Evolutionary conservation across 2,888 invertebrate species (phyloP), one percentile per base, ranked within the genome.

Genomic region (Spilarctia lutea): DNA sequence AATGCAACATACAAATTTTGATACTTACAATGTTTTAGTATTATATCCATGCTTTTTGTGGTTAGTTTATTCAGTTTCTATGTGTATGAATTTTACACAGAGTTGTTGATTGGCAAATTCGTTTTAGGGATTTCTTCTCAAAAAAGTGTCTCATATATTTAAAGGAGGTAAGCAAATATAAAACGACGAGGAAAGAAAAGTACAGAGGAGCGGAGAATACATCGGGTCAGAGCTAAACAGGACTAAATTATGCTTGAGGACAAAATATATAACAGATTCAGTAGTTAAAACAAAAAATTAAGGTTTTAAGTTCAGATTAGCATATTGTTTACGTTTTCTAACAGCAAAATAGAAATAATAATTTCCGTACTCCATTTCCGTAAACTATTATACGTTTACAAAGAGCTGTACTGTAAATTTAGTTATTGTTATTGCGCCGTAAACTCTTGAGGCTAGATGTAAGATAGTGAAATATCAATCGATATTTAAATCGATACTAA

Each of bases 381-480:
- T n/a, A 2, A 30, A 30, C 6, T 63, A 30, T 30, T 30, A 16
- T 16, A 63, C 27, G 7, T 0, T 30, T 4, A 30, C 18, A 30
- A 8, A 30, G 16, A 63, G 18, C n/a, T 27, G 4, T 60, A 18
- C 30, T 2, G 3, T 7, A 30, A 60, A 60, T 30, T 27, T 2
- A 8, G 8, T 56, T 85, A 4, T 39, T 82, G 78, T 79, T 79
- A 84, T 77, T 83, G 85, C 77, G 80, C 39, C 10, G n/a, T 67
- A 35, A 67, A 67, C 13, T 67, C 24, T 67, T 13, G 24, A 52
- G 13, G 11, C 24, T 69, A 52, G 33, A 16, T 69, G 33, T 45
- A 11, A 35, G 68, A 74, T 65, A 80, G 74, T 65, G 27, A 84
- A 84, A 84, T 84, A 82, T 81, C 84, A 83, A 79, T 81, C 71